These are phyloP conservation scores for Watsonalla cultraria DNA, from an alignment of 2,888 invertebrate species.

Conservation along the genomic window DNA sequence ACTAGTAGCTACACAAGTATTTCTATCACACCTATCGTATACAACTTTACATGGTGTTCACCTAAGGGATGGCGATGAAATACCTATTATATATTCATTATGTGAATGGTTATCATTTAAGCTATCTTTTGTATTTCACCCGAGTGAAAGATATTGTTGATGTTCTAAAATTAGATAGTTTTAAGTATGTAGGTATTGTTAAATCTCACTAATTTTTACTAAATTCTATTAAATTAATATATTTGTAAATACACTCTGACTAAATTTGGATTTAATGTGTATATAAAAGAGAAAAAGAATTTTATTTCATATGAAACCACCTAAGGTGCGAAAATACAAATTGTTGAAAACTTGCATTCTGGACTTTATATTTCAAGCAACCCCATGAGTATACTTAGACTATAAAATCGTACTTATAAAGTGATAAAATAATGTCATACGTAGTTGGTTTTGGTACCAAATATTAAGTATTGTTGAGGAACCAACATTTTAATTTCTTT, in stretches of 20 bases:
- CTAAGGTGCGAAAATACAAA: constrained; percentile 77
- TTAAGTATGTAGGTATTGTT: constrained; percentile 72
- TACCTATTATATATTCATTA: constrained; percentile 60
- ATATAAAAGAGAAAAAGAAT: constrained; percentile 72
- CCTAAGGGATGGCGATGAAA: constrained; percentile 40
- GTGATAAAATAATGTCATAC: too few species aligned
- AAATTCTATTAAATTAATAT: constrained; percentile 79
- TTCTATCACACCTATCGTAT: constrained; percentile 31
- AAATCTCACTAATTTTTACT: constrained; percentile 79
- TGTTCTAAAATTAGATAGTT: constrained; percentile 70
- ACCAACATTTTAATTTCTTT: too few species aligned
- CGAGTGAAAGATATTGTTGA: constrained; percentile 74
- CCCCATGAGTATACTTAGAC: not conserved
- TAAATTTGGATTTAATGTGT: constrained; percentile 78
- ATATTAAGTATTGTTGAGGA: too few species aligned
- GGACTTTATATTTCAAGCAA: constrained; percentile 34
- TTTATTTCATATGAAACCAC: constrained; percentile 75
- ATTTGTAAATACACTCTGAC: constrained; percentile 79
- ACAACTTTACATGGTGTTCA: constrained; percentile 52
- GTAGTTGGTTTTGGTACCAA: too few species aligned
- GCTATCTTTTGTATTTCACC: constrained; percentile 65
- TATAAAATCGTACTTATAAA: too few species aligned
- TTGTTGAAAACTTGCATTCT: constrained; percentile 66
- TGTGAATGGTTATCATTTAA: constrained; percentile 56
- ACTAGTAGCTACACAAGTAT: constrained; percentile 36